Evolutionary conservation across 2,113 vertebrate genomes (phyloP).

Genomic region (Oreochromis aureus): DNA sequence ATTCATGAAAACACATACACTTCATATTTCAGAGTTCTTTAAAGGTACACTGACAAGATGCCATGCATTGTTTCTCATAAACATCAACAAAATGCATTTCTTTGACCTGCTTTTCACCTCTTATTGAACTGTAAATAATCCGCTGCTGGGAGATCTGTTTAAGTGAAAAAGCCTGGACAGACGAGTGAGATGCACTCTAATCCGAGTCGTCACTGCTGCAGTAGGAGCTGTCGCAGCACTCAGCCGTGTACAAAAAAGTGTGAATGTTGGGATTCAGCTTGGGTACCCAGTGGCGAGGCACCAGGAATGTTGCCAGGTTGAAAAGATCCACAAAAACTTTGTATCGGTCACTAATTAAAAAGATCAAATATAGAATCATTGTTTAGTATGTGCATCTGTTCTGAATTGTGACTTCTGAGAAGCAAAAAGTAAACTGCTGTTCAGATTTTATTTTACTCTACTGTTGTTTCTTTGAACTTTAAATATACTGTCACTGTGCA

Average conservation of each 20-base stretch:
- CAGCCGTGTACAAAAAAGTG: slow-evolving; percentile 88
- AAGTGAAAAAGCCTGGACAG: background rate
- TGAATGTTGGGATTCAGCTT: slow-evolving; percentile 87
- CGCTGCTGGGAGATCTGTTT: background rate
- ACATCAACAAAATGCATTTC: background rate
- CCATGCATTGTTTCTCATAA: background rate
- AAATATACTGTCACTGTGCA: background rate
- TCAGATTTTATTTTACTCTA: background rate
- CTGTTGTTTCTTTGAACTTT: background rate
- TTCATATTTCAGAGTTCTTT: background rate
- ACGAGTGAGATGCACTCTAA: slow-evolving; percentile 23
- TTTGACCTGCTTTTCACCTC: background rate
- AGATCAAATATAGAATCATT: background rate
- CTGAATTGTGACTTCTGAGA: background rate
- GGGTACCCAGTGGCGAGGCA: slow-evolving; percentile 91
- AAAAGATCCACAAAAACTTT: slow-evolving; percentile 98
- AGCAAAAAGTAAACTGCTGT: background rate
- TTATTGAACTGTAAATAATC: background rate
- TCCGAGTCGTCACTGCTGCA: slow-evolving; percentile 96
- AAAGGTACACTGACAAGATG: background rate
- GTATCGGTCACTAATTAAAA: slow-evolving; percentile 85
- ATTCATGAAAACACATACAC: background rate
- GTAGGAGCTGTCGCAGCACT: slow-evolving; percentile 93
- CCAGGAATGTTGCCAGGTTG: slow-evolving; percentile 90
- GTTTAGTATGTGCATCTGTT: background rate